Conservation (phyloP, 2,888 invertebrate species). For the Torymus texanus region DNA sequence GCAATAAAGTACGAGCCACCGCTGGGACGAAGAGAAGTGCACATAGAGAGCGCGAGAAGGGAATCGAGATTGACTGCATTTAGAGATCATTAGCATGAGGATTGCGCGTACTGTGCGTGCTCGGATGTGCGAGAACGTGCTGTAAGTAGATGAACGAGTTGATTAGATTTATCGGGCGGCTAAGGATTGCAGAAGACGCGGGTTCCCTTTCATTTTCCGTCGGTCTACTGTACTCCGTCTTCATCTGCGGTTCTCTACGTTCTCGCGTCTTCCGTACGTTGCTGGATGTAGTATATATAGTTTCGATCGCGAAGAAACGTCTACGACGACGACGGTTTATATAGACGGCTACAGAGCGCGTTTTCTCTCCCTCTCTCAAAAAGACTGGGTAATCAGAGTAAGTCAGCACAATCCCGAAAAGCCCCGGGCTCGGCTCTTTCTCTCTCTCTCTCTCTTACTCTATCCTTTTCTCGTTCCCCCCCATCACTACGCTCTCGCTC, state of each 20-base stretch:
- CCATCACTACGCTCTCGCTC: too few relatives aligned
- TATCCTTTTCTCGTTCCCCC: too few relatives aligned
- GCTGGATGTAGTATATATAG: too few relatives aligned
- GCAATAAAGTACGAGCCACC: neutral
- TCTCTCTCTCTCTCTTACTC: too few relatives aligned
- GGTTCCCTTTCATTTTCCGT: constrained; percentile 24
- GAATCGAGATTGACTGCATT: constrained; percentile 64
- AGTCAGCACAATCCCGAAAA: constrained; percentile 60
- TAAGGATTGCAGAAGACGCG: constrained; percentile 58
- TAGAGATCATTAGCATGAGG: constrained; percentile 63
- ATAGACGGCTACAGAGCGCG: constrained; percentile 1
- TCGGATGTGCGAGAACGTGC: neutral
- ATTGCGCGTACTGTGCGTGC: neutral
- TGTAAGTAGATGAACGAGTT: constrained; percentile 67
- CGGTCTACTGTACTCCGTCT: constrained; percentile 11
- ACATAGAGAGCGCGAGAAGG: neutral
- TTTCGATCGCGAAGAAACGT: too few relatives aligned
- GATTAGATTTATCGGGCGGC: constrained; percentile 70
- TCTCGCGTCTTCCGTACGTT: too few relatives aligned
- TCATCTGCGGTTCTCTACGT: constrained; percentile 8
- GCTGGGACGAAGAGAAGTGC: constrained; percentile 8
- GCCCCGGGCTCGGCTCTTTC: neutral
- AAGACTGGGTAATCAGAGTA: constrained; percentile 65
- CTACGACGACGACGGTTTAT: too few relatives aligned
- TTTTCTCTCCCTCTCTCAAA: constrained; percentile 56